Base-by-base conservation (phyloP, 2,113 vertebrate genomes). In the Crotalus helleri region DNA sequence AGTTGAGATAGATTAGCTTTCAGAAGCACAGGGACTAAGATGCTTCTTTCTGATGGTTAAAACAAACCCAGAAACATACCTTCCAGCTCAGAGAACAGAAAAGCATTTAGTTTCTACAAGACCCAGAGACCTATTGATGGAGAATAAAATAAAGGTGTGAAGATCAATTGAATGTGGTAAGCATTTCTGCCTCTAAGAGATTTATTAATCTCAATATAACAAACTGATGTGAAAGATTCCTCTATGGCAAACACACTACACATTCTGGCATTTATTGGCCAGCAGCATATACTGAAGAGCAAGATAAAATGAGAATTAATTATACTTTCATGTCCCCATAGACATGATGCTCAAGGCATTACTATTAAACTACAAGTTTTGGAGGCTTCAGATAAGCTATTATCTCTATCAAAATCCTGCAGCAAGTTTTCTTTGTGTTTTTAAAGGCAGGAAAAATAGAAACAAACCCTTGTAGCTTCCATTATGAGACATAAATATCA, bases 221-320 rank as follows among this genome's bases (percentile, higher is more conserved):
- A 90, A 93, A 93, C 69, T 90, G 92, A 85, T 93, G 55, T 85
- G 88, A 58, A 90, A 85, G 92, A 85, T 93, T 90, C n/a, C 51
- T 86, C 44, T 5, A 54, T 85, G 85, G 64, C 49, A 74, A 90
- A 90, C 88, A 85, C 88, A 85, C 92, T 49, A 58, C 69, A 85
- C 92, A 90, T 11, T 90, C 55, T 90, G 88, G 88, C 54, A 93
- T 46, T 90, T 90, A 58, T 13, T 93, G 88, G 74, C 92, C 88
- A 61, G 69, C 54, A 90, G 92, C 88, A 90, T 59, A 89, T 85
- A 85, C 29, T 90, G 88, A 90, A 85, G 92, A 90, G 64, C 26
- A 59, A 92, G 92, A 92, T 92, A 92, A 92, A 89, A 92, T 90
- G 92, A 85, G 74, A 90, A 93, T 93, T 93, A 90, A 93, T 93